Evolutionary conservation across 2,113 vertebrate genomes (phyloP).

Genomic region (Lichenostomus cassidix): DNA sequence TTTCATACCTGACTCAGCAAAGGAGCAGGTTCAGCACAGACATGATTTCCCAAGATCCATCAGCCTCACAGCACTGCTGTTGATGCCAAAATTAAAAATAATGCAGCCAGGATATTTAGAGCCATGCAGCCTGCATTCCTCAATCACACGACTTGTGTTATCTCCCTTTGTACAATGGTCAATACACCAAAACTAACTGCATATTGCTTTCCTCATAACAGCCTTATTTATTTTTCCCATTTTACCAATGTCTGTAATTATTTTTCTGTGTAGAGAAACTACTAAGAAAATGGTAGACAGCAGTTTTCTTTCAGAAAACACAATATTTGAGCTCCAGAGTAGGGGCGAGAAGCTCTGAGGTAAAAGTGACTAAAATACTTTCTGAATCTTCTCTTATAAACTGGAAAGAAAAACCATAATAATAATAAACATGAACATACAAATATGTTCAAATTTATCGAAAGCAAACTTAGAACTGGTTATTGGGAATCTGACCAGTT

Average conservation of each 20-base stretch:
- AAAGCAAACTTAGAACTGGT: no score
- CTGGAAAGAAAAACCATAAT: no score
- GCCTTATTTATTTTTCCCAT: no score
- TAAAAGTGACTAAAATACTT: background rate
- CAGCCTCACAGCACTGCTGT: background rate
- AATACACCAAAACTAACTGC: background rate
- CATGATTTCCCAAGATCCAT: rapidly evolving
- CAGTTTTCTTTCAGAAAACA: background rate
- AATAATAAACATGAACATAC: no score
- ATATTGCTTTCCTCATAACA: background rate
- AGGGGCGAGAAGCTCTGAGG: background rate
- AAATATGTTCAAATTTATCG: no score
- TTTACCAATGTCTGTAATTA: background rate
- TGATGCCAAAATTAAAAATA: background rate
- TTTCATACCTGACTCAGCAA: background rate
- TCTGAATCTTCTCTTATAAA: no score
- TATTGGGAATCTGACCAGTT: no score
- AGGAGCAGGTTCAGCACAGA: background rate
- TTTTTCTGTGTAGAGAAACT: background rate
- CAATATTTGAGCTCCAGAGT: background rate
- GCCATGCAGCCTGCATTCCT: no score
- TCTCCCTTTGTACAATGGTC: rapidly evolving
- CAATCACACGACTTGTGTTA: background rate
- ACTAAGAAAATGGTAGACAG: background rate
- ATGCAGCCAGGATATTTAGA: background rate